phyloP scores from a whole-genome alignment of 2,113 vertebrate species.

The Mirounga angustirostris region DNA sequence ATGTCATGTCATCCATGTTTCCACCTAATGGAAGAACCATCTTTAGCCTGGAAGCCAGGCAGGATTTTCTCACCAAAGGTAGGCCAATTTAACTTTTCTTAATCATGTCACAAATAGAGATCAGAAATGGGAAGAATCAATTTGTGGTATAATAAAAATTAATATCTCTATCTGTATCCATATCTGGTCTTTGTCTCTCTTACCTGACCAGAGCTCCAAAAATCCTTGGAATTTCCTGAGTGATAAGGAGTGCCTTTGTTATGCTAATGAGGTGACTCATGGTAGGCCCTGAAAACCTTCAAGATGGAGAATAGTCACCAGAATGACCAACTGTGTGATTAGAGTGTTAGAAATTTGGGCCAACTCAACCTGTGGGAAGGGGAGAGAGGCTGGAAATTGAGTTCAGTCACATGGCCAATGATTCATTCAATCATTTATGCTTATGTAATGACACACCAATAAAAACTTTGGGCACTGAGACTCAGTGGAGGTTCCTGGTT shows the following conservation, averaged over 20 bases:
- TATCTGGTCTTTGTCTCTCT: background rate
- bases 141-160: background rate
- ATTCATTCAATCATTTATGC: background rate
- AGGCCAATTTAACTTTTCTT: background rate
- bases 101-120: background rate
- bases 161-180: background rate
- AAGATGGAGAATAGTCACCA: background rate
- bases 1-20: background rate
- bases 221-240: background rate
- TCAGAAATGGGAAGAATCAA: conserved; percentile 20
- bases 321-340: background rate
- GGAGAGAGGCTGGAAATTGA: background rate
- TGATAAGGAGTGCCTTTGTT: background rate
- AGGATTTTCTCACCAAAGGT: background rate
- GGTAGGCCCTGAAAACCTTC: background rate
- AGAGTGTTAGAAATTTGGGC: background rate
- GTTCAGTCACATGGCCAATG: background rate
- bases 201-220: background rate
- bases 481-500: background rate
- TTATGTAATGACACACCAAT: background rate
- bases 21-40: background rate
- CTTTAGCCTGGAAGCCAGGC: background rate
- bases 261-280: background rate
- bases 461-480: background rate
- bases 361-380: background rate